phyloP scores from a whole-genome alignment of 2,888 invertebrate species.

The Patella depressa region DNA sequence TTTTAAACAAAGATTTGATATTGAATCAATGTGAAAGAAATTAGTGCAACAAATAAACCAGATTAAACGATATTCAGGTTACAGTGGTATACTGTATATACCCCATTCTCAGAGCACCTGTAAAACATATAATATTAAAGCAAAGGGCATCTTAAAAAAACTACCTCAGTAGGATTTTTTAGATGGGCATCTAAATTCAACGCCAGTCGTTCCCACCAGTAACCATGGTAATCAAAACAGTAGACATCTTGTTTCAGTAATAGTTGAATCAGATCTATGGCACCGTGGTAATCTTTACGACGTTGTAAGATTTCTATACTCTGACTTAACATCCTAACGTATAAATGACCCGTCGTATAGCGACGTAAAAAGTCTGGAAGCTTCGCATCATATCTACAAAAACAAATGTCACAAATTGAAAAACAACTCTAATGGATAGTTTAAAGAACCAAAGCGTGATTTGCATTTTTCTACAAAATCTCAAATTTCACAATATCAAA shows the following conservation, averaged over 20 bases:
- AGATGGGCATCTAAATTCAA: constrained; percentile 77
- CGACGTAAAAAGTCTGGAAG: constrained; percentile 76
- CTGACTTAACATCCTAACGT: constrained; percentile 69
- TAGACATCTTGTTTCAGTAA: constrained; percentile 74
- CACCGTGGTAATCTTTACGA: constrained; percentile 72
- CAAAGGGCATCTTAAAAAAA: background rate
- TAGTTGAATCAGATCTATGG: constrained; percentile 74
- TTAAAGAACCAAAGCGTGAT: no score
- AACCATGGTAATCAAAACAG: constrained; percentile 71
- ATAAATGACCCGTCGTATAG: constrained; percentile 75
- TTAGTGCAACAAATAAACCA: no score
- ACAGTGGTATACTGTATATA: no score
- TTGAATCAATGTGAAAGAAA: no score
- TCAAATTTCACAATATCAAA: no score
- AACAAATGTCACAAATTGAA: no score
- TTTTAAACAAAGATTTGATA: no score
- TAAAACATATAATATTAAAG: background rate
- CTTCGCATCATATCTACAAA: constrained; percentile 47
- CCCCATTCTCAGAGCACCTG: no score
- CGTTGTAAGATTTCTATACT: constrained; percentile 73
- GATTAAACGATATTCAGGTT: no score
- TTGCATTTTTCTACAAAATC: no score
- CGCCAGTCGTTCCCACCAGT: constrained; percentile 77
- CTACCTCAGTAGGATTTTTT: constrained; percentile 69
- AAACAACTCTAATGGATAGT: no score